Conservation (phyloP, 2,113 vertebrate genomes). For the Procapra przewalskii region DNA sequence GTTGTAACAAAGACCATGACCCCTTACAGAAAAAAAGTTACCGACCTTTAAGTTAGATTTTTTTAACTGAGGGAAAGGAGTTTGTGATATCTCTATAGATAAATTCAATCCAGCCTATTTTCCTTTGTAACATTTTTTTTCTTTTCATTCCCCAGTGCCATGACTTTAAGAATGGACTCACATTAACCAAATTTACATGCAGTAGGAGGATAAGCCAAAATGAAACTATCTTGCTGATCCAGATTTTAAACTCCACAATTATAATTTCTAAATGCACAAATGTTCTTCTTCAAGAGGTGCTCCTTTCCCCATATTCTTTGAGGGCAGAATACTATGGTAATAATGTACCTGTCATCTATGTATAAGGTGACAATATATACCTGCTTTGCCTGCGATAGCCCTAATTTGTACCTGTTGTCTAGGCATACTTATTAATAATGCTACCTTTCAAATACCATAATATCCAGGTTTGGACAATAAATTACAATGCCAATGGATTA, state of each 20-base stretch:
- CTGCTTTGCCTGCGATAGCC: not conserved
- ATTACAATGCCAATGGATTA: not conserved
- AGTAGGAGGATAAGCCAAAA: not conserved
- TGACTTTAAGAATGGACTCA: slow-evolving; percentile 1
- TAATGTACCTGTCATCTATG: not conserved
- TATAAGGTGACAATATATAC: not conserved
- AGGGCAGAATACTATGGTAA: not conserved
- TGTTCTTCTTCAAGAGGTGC: not conserved
- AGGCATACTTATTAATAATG: not conserved
- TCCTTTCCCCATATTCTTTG: not conserved
- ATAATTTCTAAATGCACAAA: not conserved
- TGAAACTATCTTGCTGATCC: not conserved
- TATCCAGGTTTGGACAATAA: not conserved
- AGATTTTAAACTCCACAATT: slow-evolving; percentile 14
- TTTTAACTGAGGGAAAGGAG: not conserved
- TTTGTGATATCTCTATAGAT: not conserved
- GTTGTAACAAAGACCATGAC: not conserved
- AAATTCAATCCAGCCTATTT: not conserved
- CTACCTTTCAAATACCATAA: not conserved
- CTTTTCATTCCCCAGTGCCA: not conserved
- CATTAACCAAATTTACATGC: not conserved
- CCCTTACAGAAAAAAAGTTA: not conserved
- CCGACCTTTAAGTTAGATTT: not conserved
- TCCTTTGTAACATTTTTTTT: not conserved
- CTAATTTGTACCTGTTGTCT: not conserved